Conservation (phyloP, 2,888 invertebrate genomes). For the Eristalinus sepulchralis region DNA sequence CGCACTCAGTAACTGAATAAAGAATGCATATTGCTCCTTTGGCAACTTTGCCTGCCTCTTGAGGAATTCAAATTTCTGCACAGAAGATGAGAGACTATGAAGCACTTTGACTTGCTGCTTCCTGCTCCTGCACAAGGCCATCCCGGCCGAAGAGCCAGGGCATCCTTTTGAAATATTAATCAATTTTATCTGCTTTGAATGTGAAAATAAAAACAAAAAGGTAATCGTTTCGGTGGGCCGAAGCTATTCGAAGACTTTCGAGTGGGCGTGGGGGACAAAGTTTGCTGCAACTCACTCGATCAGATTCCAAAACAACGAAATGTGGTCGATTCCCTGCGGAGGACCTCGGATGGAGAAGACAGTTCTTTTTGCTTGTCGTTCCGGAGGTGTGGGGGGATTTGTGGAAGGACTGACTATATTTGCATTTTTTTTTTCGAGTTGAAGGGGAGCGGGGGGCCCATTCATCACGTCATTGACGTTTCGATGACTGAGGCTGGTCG, state of each 20-base stretch:
- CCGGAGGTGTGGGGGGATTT: not conserved
- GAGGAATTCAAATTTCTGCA: not conserved
- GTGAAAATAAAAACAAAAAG: not conserved
- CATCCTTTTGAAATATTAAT: not conserved
- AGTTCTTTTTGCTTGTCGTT: not conserved
- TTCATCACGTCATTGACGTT: slow-evolving; percentile 9
- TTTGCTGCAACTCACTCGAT: not conserved
- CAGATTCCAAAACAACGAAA: not conserved
- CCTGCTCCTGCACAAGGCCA: too few species aligned
- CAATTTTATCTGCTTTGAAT: not conserved
- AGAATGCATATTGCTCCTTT: not conserved
- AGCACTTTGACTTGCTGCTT: not conserved
- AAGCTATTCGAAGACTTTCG: not conserved
- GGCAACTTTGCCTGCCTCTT: not conserved
- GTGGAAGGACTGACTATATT: not conserved
- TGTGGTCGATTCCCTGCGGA: not conserved
- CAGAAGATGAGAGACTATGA: not conserved
- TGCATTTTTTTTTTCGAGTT: not conserved
- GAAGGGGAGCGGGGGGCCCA: not conserved
- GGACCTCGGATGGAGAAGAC: not conserved
- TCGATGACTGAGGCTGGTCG: not conserved
- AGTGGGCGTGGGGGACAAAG: not conserved
- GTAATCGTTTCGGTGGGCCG: not conserved
- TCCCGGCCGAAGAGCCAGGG: not conserved
- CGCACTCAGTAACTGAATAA: not conserved